Base-by-base conservation (phyloP, 2,113 vertebrate species). In the Sitta europaea region DNA sequence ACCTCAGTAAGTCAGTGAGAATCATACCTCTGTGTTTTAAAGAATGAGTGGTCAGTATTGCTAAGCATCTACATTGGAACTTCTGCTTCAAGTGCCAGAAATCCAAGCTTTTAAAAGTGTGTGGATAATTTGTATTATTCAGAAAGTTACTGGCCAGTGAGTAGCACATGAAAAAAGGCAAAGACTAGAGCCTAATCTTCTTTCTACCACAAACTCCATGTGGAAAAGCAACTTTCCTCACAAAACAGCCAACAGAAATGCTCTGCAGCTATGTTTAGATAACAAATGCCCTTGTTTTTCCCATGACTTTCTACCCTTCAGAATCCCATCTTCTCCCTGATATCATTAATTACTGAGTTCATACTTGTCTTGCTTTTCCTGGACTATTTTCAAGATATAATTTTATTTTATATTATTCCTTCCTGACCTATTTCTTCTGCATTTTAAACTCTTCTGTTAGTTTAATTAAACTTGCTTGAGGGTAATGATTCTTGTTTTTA, bases 381-480 rank as follows among this genome's bases (percentile, higher is more conserved):
- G 93, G 95, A 96, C 53, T 91, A 58, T 59, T 89, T 95, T 96
- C 95, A 96, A 94, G 65, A 67, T 50, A 62, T 61, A 94, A 92
- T 95, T 92, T 86, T 95, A 36, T 59, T 96, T 94, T 82, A 35
- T 94, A 75, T 89, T 94, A 61, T 87, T 96, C 16, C 61, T 96
- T 92, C 83, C 86, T 96, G 91, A 81, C 87, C 89, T 96, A 84
- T 92, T 96, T 96, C 45, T 94, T 87, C 53, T 87, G 24, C 57
- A 77, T 79, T 89, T 84, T 82, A 91, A 91, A 92, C 35, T 87
- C 48, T 91, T 85, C 76, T 91, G 53, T 92, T 87, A 68, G 71
- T 92, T 95, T 94, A 95, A 95, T 96, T 94, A 92, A 95, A 63
- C 61, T 78, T 87, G 70, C 93, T 87, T 57, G 36, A 21, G 90